A percentile compares a stretch with the other conserved stretches of the same genome.
Conservation (phyloP, 2,888 invertebrate genomes). For the Formica aserva region DNA sequence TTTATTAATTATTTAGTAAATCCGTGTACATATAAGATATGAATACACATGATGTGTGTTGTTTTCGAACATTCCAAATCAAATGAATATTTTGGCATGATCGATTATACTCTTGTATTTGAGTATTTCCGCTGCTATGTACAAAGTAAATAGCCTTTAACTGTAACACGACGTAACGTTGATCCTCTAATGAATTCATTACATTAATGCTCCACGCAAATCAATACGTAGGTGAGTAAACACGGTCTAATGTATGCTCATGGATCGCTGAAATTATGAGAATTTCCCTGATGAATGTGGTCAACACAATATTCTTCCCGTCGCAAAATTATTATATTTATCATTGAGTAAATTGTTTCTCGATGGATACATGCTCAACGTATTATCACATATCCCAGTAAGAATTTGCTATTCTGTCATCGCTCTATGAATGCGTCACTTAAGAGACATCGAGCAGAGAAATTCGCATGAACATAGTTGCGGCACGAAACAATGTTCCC, state of each 20-base stretch:
- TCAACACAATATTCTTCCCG: not conserved
- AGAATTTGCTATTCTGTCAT: constrained; percentile 32
- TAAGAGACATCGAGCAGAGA: constrained; percentile 44
- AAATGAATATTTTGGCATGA: constrained; percentile 28
- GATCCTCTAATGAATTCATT: constrained; percentile 39
- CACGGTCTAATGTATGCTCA: not conserved
- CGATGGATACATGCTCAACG: not conserved
- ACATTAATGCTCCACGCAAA: constrained; percentile 34
- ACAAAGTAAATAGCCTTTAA: constrained; percentile 47
- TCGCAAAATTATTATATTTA: not conserved
- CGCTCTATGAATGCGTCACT: constrained; percentile 34
- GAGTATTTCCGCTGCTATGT: not conserved
- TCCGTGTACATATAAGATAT: not conserved
- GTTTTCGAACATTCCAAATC: not conserved
- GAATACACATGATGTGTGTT: not conserved
- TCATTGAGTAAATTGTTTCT: not conserved
- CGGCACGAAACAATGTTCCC: constrained; percentile 44
- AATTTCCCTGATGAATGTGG: not conserved
- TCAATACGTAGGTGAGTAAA: constrained; percentile 34
- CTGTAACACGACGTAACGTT: constrained; percentile 37
- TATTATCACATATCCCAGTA: not conserved
- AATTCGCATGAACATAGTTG: constrained; percentile 45
- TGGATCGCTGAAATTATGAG: not conserved
- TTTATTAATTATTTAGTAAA: not conserved
- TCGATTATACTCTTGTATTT: constrained; percentile 41